Percentiles rank a stretch among this genome's conserved stretches.
Evolutionary conservation across 2,113 vertebrate species (phyloP).

Genomic region (Prionailurus viverrinus): DNA sequence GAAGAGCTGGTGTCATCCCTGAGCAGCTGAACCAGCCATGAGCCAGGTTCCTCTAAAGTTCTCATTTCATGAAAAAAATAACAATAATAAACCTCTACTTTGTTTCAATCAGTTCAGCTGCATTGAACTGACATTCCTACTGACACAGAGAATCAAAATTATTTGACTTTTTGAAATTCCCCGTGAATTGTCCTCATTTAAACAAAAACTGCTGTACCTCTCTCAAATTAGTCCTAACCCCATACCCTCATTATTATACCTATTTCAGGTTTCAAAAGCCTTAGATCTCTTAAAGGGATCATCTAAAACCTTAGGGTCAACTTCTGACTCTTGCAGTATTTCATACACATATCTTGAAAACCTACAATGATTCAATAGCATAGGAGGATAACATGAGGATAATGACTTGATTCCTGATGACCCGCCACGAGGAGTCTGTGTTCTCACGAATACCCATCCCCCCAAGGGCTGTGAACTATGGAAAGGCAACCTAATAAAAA

Average conservation of each 20-base stretch:
- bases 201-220: background rate
- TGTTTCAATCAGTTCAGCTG: background rate
- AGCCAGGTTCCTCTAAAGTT: background rate
- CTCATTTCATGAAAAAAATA: background rate
- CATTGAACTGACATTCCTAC: background rate
- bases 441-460: background rate
- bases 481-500: background rate
- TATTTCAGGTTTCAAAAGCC: background rate
- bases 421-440: background rate
- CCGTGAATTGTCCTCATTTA: background rate
- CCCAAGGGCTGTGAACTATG: background rate
- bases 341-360: background rate
- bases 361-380: background rate
- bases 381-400: background rate
- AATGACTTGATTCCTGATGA: background rate
- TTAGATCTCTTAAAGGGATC: background rate
- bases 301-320: background rate
- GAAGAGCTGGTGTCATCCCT: background rate
- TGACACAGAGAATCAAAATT: slow-evolving; percentile 13
- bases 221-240: background rate
- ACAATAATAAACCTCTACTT: background rate
- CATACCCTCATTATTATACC: background rate
- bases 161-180: slow-evolving; percentile 41
- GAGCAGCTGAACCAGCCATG: background rate
- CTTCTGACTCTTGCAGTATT: background rate